phyloP scores from a whole-genome alignment of 2,113 vertebrate genomes.

The Paedocypris sp. region DNA sequence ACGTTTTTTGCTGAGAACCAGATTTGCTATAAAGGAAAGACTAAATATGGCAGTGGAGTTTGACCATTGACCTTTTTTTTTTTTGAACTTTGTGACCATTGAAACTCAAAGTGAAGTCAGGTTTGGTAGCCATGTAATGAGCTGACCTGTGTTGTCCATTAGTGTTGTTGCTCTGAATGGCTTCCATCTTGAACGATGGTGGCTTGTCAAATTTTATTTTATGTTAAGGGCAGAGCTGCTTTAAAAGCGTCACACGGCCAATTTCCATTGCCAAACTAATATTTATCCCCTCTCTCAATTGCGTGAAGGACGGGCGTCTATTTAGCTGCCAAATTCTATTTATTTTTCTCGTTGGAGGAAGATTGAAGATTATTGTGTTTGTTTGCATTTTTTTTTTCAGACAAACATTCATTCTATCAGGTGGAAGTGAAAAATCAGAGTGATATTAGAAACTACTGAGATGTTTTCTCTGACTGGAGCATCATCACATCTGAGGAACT shows the following conservation, averaged over 20 bases:
- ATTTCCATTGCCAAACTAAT: slow-evolving; percentile 22
- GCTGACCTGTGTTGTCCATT: no score
- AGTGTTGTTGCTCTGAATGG: no score
- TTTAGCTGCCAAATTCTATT: slow-evolving; percentile 24
- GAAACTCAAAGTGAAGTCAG: no score
- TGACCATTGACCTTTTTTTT: no score
- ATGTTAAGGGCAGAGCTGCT: not conserved
- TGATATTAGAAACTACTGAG: not conserved
- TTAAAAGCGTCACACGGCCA: slow-evolving; percentile 23
- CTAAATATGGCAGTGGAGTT: no score
- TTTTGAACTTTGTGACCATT: no score
- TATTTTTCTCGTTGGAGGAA: slow-evolving; percentile 20
- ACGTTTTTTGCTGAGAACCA: no score
- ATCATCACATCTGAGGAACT: no score
- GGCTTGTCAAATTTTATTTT: no score
- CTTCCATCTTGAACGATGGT: no score
- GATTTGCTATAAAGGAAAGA: no score
- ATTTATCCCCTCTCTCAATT: slow-evolving; percentile 2
- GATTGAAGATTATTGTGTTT: slow-evolving; percentile 13
- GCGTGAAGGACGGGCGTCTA: not conserved
- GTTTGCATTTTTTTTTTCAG: slow-evolving; percentile 21
- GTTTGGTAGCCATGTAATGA: no score
- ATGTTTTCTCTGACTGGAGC: not conserved
- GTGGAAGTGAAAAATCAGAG: not conserved
- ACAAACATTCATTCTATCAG: slow-evolving; percentile 22